phyloP scores from a whole-genome alignment of 2,113 vertebrate species.

The Macroglossus sobrinus region DNA sequence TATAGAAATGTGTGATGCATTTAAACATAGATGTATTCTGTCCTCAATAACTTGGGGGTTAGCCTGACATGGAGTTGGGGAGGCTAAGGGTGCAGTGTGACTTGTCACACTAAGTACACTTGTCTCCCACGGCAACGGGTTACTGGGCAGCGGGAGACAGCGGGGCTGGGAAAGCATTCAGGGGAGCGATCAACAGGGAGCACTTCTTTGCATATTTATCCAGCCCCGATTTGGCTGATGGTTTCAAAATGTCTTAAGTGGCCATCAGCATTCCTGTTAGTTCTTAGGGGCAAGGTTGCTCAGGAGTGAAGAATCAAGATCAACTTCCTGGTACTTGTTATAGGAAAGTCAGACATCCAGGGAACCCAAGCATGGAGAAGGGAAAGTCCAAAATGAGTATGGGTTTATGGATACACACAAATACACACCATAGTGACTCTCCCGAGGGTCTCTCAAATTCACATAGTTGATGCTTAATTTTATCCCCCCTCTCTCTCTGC shows the following conservation, averaged over 20 bases:
- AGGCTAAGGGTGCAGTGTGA: constrained; percentile 56
- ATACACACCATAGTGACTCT: background rate
- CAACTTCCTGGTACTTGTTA: constrained; percentile 38
- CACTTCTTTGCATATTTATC: constrained; percentile 66
- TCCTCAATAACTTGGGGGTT: constrained; percentile 20
- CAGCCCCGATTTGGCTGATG: constrained; percentile 39
- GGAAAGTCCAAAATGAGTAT: background rate
- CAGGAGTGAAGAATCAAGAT: background rate
- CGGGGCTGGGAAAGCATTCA: constrained; percentile 64
- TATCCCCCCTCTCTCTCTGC: background rate
- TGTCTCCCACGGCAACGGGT: constrained; percentile 76
- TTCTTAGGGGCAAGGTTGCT: background rate
- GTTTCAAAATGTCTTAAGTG: constrained; percentile 42
- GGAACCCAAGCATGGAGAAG: background rate
- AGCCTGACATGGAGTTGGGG: constrained; percentile 44
- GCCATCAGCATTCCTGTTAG: constrained; percentile 52
- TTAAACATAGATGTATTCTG: constrained; percentile 47
- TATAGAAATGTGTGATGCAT: constrained; percentile 33
- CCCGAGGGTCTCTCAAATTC: background rate
- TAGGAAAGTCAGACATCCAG: constrained; percentile 14
- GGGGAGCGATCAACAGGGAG: constrained; percentile 52
- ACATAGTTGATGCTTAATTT: background rate
- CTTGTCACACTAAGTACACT: constrained; percentile 69
- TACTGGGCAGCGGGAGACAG: constrained; percentile 63
- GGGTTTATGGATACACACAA: background rate